A percentile compares a stretch with the other conserved stretches of the same genome.
These are phyloP conservation scores for Motacilla tschutschensis DNA, from an alignment of 2,113 vertebrate species.

Conservation along the genomic window DNA sequence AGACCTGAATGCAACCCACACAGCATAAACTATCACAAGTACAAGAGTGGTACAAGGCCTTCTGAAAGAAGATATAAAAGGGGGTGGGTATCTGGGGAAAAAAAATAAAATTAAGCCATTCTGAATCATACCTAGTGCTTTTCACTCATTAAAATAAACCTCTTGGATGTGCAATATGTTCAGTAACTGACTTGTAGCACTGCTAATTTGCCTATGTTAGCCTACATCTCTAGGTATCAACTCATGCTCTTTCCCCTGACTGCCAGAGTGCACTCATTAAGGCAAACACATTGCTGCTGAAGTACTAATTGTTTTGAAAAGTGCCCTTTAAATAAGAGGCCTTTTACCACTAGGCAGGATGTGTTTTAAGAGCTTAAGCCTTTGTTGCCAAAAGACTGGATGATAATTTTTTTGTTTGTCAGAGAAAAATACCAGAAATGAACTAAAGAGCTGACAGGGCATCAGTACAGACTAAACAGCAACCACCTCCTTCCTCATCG, in stretches of 20 bases:
- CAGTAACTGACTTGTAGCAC: background rate
- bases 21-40: background rate
- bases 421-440: background rate
- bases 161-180: background rate
- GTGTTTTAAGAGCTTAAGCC: constrained; percentile 6
- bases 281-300: constrained; percentile 27
- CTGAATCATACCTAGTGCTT: background rate
- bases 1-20: background rate
- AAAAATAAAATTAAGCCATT: background rate
- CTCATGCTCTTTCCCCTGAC: constrained; percentile 7
- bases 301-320: constrained; percentile 51
- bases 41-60: background rate
- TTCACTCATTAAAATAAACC: constrained; percentile 1
- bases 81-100: background rate
- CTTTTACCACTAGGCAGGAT: constrained; percentile 21
- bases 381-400: constrained; percentile 5
- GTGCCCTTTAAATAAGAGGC: constrained; percentile 42
- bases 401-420: background rate
- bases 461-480: background rate
- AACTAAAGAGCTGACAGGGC: background rate
- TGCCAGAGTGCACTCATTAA: constrained; percentile 36
- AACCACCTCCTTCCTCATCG: background rate
- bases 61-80: background rate
- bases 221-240: constrained; percentile 4
- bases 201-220: constrained; percentile 11